A percentile compares a stretch with the other conserved stretches of the same genome.
These are phyloP conservation scores for Ochlodes sylvanus DNA, from an alignment of 2,888 invertebrate genomes.

Conservation along the genomic window DNA sequence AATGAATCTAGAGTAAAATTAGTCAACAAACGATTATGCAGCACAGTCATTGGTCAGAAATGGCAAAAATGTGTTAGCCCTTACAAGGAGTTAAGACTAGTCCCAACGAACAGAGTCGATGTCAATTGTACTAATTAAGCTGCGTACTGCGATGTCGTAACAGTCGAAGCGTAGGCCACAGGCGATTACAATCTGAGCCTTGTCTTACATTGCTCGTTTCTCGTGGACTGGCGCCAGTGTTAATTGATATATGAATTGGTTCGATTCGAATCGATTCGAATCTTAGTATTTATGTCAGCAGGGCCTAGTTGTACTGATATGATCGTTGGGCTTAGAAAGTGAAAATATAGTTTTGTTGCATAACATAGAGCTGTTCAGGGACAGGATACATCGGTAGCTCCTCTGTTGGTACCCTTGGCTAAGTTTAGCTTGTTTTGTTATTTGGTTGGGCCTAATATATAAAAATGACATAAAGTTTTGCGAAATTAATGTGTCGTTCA, in stretches of 20 bases:
- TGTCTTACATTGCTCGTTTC: slow-evolving; percentile 21
- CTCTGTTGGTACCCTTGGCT: too few relatives aligned
- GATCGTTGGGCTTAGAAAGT: slow-evolving; percentile 23
- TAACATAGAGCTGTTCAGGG: not conserved
- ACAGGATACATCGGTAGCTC: too few relatives aligned
- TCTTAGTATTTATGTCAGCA: slow-evolving; percentile 34
- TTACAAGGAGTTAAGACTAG: not conserved
- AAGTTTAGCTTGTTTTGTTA: too few relatives aligned
- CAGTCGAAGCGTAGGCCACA: slow-evolving; percentile 6
- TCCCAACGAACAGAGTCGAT: slow-evolving; percentile 20
- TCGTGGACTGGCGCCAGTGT: slow-evolving; percentile 33
- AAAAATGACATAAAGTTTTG: too few relatives aligned
- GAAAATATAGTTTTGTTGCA: slow-evolving; percentile 20
- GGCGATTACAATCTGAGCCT: slow-evolving; percentile 24
- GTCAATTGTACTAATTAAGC: slow-evolving; percentile 35
- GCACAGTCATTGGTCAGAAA: slow-evolving; percentile 13
- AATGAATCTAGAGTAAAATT: not conserved
- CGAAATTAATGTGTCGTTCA: too few relatives aligned
- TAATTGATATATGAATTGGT: slow-evolving; percentile 38
- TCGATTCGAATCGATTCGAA: slow-evolving; percentile 31
- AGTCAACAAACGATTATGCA: not conserved
- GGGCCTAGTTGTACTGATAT: slow-evolving; percentile 20
- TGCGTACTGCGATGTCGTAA: slow-evolving; percentile 27
- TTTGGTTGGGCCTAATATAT: too few relatives aligned
- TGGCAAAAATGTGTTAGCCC: slow-evolving; percentile 16